Percentiles rank a stretch among this genome's conserved stretches.
These are phyloP conservation scores for Macropodus opercularis DNA, from an alignment of 2,797 vertebrate genomes.

Conservation along the genomic window DNA sequence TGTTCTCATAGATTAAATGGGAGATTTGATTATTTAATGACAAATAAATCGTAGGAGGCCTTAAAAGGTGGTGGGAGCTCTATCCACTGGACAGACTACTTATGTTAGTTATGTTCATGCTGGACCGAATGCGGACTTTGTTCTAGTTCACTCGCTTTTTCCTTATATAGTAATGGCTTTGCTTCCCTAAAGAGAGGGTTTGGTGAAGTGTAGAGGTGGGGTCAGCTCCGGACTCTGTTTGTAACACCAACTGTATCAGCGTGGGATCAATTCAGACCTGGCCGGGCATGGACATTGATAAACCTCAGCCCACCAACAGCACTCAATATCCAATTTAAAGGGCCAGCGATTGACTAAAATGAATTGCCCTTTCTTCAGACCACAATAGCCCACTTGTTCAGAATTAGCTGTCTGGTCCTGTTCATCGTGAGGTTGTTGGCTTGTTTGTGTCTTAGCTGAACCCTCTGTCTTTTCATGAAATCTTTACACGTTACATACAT, in stretches of 20 bases:
- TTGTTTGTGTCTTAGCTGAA: conserved; percentile 31
- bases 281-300: conserved; percentile 75
- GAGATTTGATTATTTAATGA: conserved; percentile 68
- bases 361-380: conserved; percentile 68
- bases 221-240: conserved; percentile 40
- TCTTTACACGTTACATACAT: neutral
- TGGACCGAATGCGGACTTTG: conserved; percentile 63
- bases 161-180: conserved; percentile 71
- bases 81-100: conserved; percentile 51
- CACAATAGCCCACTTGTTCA: conserved; percentile 57
- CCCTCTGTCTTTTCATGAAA: conserved; percentile 35
- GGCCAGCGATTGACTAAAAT: conserved; percentile 78
- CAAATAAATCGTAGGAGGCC: conserved; percentile 57
- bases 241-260: conserved; percentile 71
- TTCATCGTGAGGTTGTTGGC: conserved; percentile 45
- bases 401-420: conserved; percentile 65
- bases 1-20: conserved; percentile 66
- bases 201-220: conserved; percentile 45
- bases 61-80: conserved; percentile 32
- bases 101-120: conserved; percentile 52
- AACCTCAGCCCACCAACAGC: conserved; percentile 72
- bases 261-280: conserved; percentile 71
- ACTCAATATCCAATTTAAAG: conserved; percentile 82
- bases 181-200: conserved; percentile 53
- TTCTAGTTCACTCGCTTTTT: conserved; percentile 63